phyloP scores from a whole-genome alignment of 2,113 vertebrate species.

The Plotosus lineatus region DNA sequence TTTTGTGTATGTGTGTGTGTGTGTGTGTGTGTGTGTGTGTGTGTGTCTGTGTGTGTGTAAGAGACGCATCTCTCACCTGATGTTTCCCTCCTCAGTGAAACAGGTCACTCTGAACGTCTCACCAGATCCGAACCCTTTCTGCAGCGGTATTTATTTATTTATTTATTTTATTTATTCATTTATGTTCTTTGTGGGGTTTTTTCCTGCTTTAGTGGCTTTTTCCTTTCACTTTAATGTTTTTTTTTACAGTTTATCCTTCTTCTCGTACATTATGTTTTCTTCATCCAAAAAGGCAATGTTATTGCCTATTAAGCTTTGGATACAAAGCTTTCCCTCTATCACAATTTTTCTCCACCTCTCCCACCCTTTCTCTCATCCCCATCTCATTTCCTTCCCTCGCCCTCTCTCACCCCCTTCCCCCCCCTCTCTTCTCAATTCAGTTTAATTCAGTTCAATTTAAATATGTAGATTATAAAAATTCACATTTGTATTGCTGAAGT shows the following conservation, averaged over 20 bases:
- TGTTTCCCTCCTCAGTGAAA: conserved; percentile 82
- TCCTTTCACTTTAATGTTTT: conserved; percentile 38
- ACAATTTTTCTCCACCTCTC: too few relatives aligned
- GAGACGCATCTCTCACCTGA: conserved; percentile 70
- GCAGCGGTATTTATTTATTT: conserved; percentile 79
- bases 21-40: neutral
- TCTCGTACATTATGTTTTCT: too few relatives aligned
- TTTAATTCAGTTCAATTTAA: too few relatives aligned
- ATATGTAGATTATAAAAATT: too few relatives aligned
- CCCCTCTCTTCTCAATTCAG: too few relatives aligned
- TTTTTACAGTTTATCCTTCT: conserved; percentile 50
- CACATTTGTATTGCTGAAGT: too few relatives aligned
- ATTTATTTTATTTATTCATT: conserved; percentile 65
- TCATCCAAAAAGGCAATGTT: too few relatives aligned
- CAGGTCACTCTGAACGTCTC: conserved; percentile 79
- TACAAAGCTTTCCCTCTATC: too few relatives aligned
- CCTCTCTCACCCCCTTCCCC: too few relatives aligned
- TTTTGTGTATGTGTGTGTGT: neutral
- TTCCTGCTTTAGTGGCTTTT: conserved; percentile 30
- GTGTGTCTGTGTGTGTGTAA: conserved; percentile 30
- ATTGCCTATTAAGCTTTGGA: too few relatives aligned
- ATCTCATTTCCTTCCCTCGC: too few relatives aligned
- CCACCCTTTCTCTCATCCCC: too few relatives aligned
- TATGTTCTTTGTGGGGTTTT: conserved; percentile 58
- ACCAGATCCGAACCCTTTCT: conserved; percentile 76